Evolutionary conservation across 2,888 invertebrate genomes (phyloP).

Genomic region (Agriopis marginaria): DNA sequence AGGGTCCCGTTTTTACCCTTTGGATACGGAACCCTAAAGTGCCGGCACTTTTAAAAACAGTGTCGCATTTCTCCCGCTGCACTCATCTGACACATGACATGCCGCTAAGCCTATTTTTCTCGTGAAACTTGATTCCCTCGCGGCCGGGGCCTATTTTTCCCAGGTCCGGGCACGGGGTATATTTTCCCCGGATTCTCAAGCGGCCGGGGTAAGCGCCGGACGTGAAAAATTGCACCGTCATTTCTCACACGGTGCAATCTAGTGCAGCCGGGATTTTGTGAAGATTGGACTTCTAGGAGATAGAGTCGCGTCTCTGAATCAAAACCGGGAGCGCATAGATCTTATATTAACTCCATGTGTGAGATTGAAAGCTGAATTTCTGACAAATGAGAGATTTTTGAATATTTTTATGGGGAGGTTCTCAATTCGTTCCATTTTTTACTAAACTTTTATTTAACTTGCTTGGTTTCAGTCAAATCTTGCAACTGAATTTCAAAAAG

Average conservation of each 20-base stretch:
- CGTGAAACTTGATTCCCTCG: conserved; percentile 13
- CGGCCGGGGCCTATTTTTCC: conserved; percentile 1
- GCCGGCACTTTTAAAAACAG: conserved; percentile 26
- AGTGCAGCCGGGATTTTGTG: conserved; percentile 31
- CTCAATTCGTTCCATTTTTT: no score
- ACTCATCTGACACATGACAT: conserved; percentile 33
- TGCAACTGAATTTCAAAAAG: no score
- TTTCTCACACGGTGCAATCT: conserved; percentile 45
- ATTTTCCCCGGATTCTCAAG: neutral
- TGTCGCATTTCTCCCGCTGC: conserved; percentile 16
- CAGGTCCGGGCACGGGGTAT: neutral
- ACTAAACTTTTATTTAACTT: no score
- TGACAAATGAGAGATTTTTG: neutral
- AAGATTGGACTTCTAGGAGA: conserved; percentile 18
- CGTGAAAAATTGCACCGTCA: conserved; percentile 46
- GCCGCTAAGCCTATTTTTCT: conserved; percentile 34
- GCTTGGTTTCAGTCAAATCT: no score
- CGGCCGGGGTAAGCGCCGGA: conserved; percentile 24
- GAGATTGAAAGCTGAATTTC: neutral
- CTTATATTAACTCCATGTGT: neutral
- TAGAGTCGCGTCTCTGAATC: conserved; percentile 5
- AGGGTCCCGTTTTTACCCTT: no score
- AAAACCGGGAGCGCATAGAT: neutral
- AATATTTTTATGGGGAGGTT: no score
- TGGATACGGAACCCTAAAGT: neutral